These are phyloP conservation scores for Abrostola tripartita DNA, from an alignment of 2,888 invertebrate species.

Conservation along the genomic window DNA sequence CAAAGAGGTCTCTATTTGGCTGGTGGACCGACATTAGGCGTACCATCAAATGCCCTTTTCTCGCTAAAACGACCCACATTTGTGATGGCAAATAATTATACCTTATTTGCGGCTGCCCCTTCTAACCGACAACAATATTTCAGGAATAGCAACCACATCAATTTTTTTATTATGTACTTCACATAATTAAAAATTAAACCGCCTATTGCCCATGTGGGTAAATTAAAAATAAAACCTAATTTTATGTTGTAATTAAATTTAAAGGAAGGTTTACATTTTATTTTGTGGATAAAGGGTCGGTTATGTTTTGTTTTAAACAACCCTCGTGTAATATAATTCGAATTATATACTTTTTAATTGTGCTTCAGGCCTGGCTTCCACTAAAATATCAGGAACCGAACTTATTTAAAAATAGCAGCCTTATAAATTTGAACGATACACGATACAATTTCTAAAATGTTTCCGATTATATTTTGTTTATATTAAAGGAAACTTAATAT, in stretches of 20 bases:
- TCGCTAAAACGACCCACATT: constrained; percentile 60
- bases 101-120: constrained; percentile 60
- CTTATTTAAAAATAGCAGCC: no score
- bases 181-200: constrained; percentile 2
- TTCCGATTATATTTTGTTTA: no score
- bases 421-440: no score
- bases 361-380: no score
- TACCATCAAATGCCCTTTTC: constrained; percentile 65
- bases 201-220: not conserved
- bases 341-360: no score
- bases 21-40: constrained; percentile 66
- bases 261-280: not conserved
- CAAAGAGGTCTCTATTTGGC: constrained; percentile 72
- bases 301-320: not conserved
- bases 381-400: no score
- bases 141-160: constrained; percentile 27
- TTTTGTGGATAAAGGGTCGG: not conserved
- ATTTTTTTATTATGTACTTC: constrained; percentile 30
- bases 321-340: not conserved
- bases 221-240: not conserved
- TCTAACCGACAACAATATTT: constrained; percentile 40
- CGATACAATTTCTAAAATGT: no score
- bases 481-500: no score
- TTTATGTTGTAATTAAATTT: constrained; percentile 2
- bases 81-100: constrained; percentile 71